These are phyloP conservation scores for Erpornis zantholeuca DNA, from an alignment of 2,113 vertebrate species.

Conservation along the genomic window DNA sequence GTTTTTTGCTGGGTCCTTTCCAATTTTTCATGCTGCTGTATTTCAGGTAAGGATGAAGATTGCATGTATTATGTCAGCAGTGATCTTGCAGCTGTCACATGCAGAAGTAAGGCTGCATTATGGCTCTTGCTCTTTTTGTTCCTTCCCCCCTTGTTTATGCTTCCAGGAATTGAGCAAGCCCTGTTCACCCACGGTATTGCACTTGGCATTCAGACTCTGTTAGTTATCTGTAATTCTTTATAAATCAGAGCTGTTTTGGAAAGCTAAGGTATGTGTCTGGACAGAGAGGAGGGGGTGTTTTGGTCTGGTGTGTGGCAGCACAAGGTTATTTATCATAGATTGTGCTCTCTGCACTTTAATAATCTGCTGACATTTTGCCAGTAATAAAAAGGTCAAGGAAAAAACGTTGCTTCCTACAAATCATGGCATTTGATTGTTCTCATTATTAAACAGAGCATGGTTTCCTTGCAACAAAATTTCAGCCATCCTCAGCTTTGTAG, in stretches of 20 bases:
- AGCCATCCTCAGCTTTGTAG: background rate
- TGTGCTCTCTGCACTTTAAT: constrained; percentile 5
- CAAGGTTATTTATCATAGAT: background rate
- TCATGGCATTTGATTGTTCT: constrained; percentile 17
- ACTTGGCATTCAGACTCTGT: background rate
- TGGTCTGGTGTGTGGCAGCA: background rate
- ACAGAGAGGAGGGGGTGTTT: background rate
- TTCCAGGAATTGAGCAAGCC: background rate
- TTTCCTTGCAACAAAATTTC: background rate
- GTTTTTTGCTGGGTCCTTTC: background rate
- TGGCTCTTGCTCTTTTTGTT: background rate
- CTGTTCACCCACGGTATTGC: background rate
- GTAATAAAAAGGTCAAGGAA: constrained; percentile 36
- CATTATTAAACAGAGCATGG: background rate
- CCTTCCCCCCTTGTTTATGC: background rate
- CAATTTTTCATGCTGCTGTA: background rate
- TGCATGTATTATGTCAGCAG: background rate
- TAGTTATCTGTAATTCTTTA: background rate
- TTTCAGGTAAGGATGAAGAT: background rate
- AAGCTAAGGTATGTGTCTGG: background rate
- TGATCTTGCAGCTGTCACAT: background rate
- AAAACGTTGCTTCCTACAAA: constrained; percentile 34
- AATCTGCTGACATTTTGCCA: constrained; percentile 19
- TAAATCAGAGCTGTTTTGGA: background rate
- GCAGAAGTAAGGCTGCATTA: background rate